Evolutionary conservation across 1,140 invertebrate genomes (phyloP), one percentile per base, ranked within the genome.

Genomic region (Drosophila equinoxialis): DNA sequence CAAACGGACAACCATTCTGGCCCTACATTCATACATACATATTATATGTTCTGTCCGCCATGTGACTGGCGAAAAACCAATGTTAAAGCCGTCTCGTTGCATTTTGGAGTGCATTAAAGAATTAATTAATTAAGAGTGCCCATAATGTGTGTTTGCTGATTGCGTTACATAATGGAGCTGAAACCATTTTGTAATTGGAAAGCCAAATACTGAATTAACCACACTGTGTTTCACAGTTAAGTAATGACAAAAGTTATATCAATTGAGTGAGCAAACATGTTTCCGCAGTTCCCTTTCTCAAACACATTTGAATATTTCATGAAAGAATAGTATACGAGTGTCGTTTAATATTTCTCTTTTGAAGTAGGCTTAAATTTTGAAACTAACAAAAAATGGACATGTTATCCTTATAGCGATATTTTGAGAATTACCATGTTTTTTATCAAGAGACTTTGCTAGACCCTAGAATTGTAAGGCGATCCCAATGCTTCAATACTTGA

Each of bases 91-190:
- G 59, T 70, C 72, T 79, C 45, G 68, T 70, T 74, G 33, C 54
- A 79, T 73, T 63, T 62, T 54, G 71, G 73, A 87, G 79, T 87
- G 84, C 83, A 87, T 87, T 87, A 87, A 87, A 83, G 79, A 87
- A 87, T 87, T 87, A 87, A 87, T 87, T 87, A 51, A 51, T 51
- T 51, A 23, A 51, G 45, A 51, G 45, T 51, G 11, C 8, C 20
- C 8, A 10, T 51, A 51, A 51, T 51, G 11, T 51, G 45, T 51
- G 17, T 51, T 51, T 51, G 20, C 45, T 51, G 45, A 51, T 51
- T 51, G 45, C 20, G 45, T 51, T 14, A 3, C 45, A 51, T 20
- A 23, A 51, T 51, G 17, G 17, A 51, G 45, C 14, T 48, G 45
- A 48, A 51, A 51, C 45, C 45, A 23, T 51, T 51, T 51, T 51